phyloP scores from a whole-genome alignment of 2,888 invertebrate genomes.

The Ceraclea dissimilis region DNA sequence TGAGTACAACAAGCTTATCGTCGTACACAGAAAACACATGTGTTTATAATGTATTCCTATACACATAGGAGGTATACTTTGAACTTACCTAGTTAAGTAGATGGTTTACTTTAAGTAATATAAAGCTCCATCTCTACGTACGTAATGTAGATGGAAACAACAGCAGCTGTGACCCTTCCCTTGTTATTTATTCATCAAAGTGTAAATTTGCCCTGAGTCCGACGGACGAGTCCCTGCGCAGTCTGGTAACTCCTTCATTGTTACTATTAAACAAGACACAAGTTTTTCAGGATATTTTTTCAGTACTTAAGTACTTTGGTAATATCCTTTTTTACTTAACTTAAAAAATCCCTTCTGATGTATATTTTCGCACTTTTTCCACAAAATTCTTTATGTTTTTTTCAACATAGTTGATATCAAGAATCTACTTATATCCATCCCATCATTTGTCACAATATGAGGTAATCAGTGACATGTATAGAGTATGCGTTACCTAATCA shows the following conservation, averaged over 20 bases:
- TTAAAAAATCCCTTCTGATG: not conserved
- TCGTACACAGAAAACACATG: not conserved
- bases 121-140: not conserved
- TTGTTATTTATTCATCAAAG: constrained; percentile 7
- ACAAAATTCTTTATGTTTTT: too few species aligned
- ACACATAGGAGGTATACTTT: too few species aligned
- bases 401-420: too few species aligned
- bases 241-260: not conserved
- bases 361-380: not conserved
- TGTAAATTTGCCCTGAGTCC: not conserved
- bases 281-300: too few species aligned
- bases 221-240: not conserved
- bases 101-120: not conserved
- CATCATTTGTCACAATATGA: too few species aligned
- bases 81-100: not conserved
- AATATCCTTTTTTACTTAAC: not conserved
- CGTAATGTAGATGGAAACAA: not conserved
- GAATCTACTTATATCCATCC: too few species aligned
- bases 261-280: too few species aligned
- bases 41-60: not conserved
- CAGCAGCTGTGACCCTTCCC: constrained; percentile 4
- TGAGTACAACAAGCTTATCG: not conserved
- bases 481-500: too few species aligned
- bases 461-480: too few species aligned
- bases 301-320: too few species aligned